Conservation (phyloP, 2,888 invertebrate genomes). For the Amphipoea lucens region DNA sequence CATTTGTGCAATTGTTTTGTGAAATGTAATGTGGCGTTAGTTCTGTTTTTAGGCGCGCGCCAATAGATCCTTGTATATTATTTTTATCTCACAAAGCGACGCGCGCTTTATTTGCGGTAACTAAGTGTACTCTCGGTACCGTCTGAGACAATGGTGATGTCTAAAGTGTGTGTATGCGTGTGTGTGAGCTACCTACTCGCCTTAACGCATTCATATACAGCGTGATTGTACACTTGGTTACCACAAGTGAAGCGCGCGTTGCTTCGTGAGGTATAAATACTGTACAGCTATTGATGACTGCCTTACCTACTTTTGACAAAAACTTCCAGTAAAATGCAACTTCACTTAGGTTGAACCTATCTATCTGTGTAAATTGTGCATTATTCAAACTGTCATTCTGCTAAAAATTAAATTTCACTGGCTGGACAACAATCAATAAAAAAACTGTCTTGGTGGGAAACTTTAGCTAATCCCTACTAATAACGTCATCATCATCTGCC, state of each 20-base stretch:
- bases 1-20: not conserved
- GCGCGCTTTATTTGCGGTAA: not conserved
- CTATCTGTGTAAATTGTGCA: not conserved
- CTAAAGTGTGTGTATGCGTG: too few species aligned
- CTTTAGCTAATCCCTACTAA: not conserved
- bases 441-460: not conserved
- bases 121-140: not conserved
- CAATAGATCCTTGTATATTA: not conserved
- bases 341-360: not conserved
- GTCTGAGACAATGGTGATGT: too few species aligned
- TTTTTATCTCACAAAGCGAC: not conserved
- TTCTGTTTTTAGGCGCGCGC: not conserved
- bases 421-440: not conserved
- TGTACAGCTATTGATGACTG: too few species aligned
- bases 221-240: too few species aligned
- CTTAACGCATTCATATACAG: too few species aligned
- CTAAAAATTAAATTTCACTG: not conserved
- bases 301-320: too few species aligned
- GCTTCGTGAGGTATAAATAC: too few species aligned
- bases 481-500: too few species aligned
- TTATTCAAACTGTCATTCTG: not conserved
- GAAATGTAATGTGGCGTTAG: not conserved
- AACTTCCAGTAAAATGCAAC: not conserved
- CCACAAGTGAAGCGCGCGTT: too few species aligned
- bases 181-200: too few species aligned